A percentile compares a stretch with the other conserved stretches of the same genome.
These are phyloP conservation scores for Melanaphis sacchari DNA, from an alignment of 1,140 invertebrate genomes.

Conservation along the genomic window DNA sequence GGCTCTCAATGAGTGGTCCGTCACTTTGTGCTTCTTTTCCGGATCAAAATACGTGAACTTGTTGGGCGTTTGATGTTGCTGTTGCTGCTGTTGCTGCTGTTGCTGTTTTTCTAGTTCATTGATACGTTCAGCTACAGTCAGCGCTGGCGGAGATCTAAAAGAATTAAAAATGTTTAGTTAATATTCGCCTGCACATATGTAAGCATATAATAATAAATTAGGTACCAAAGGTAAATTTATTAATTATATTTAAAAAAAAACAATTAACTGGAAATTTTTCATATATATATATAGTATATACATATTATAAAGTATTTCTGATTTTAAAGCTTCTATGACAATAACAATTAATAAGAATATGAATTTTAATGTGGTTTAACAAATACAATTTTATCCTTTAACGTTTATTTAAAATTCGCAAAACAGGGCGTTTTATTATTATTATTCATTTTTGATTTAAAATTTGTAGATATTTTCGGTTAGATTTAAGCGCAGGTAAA, in stretches of 20 bases:
- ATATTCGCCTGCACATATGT: neutral
- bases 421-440: too few relatives aligned
- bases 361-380: too few relatives aligned
- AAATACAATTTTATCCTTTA: too few relatives aligned
- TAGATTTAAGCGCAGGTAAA: neutral
- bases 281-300: too few relatives aligned
- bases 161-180: neutral
- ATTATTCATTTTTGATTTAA: neutral
- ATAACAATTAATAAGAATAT: too few relatives aligned
- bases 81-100: constrained; percentile 65
- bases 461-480: too few relatives aligned
- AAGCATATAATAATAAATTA: neutral
- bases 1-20: constrained; percentile 80
- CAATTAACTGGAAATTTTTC: too few relatives aligned
- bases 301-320: too few relatives aligned
- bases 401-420: too few relatives aligned
- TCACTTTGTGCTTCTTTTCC: constrained; percentile 76
- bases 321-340: too few relatives aligned
- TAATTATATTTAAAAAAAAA: too few relatives aligned
- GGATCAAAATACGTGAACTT: constrained; percentile 78
- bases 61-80: constrained; percentile 59
- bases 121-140: constrained; percentile 78
- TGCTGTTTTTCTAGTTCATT: constrained; percentile 73
- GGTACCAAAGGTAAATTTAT: too few relatives aligned
- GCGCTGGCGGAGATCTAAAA: constrained; percentile 63